Conservation (phyloP, 2,113 vertebrate species). For the Pseudorasbora parva region DNA sequence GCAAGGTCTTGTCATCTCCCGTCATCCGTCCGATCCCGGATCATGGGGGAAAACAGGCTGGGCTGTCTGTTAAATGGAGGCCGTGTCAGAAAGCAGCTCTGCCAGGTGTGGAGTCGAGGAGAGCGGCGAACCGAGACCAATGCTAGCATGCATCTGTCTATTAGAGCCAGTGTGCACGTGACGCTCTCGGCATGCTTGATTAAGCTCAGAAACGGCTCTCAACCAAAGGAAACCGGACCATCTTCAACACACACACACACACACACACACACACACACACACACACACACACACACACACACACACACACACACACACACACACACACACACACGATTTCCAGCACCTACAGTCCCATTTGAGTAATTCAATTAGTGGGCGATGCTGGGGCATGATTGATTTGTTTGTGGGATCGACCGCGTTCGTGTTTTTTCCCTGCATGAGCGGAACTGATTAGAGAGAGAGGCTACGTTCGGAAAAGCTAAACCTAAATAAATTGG, state of each 20-base stretch:
- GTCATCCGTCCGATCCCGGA: conserved; percentile 2
- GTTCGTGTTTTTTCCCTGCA: conserved; percentile 18
- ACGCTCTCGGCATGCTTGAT: conserved; percentile 62
- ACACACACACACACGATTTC: conserved; percentile 31
- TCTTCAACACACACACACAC: conserved; percentile 53
- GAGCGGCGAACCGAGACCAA: not conserved
- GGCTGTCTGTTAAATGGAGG: conserved; percentile 24
- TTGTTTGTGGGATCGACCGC: conserved; percentile 63
- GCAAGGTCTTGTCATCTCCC: conserved; percentile 27
- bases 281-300: conserved; percentile 41
- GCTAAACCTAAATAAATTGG: not conserved
- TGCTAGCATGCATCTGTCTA: conserved; percentile 28
- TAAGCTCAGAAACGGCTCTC: conserved; percentile 70
- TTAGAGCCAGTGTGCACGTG: not conserved
- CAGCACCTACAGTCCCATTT: conserved; percentile 64
- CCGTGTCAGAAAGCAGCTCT: conserved; percentile 5
- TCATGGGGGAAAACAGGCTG: conserved; percentile 35
- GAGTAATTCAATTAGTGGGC: conserved; percentile 79
- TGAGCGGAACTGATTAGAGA: conserved; percentile 43
- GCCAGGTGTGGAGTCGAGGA: conserved; percentile 9
- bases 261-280: conserved; percentile 29
- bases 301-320: conserved; percentile 50
- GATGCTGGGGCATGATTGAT: conserved; percentile 75
- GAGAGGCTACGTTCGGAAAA: conserved; percentile 53
- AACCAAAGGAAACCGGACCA: conserved; percentile 66